Conservation (phyloP, 2,113 vertebrate genomes). For the Ciconia maguari region DNA sequence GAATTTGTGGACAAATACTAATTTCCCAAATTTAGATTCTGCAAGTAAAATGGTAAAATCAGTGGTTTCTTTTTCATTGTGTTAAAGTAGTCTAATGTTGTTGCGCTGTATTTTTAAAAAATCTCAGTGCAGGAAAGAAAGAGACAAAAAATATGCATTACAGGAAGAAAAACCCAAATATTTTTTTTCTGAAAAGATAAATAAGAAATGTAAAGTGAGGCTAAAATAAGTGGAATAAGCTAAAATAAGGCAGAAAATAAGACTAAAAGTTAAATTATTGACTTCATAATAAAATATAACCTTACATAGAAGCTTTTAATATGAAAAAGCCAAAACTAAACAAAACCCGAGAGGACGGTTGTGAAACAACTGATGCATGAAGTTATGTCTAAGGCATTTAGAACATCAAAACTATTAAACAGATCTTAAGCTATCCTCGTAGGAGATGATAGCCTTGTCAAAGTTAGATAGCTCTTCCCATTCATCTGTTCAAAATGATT, state of each 20-base stretch:
- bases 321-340: background rate
- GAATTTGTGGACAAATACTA: background rate
- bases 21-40: background rate
- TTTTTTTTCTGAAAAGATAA: background rate
- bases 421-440: background rate
- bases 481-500: background rate
- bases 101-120: background rate
- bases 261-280: background rate
- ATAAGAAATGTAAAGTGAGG: background rate
- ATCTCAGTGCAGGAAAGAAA: background rate
- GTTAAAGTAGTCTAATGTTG: background rate
- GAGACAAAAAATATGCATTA: background rate
- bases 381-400: background rate
- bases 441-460: background rate
- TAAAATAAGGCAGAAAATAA: background rate
- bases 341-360: background rate
- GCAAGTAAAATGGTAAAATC: background rate
- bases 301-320: background rate
- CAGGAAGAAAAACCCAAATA: background rate
- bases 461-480: conserved; percentile 9
- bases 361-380: background rate
- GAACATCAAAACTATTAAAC: background rate
- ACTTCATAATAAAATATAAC: background rate
- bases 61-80: background rate
- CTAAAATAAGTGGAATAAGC: background rate